Percentiles rank a stretch among this genome's conserved stretches.
Conservation (phyloP, 2,797 vertebrate species). For the Loriculus beryllinus region DNA sequence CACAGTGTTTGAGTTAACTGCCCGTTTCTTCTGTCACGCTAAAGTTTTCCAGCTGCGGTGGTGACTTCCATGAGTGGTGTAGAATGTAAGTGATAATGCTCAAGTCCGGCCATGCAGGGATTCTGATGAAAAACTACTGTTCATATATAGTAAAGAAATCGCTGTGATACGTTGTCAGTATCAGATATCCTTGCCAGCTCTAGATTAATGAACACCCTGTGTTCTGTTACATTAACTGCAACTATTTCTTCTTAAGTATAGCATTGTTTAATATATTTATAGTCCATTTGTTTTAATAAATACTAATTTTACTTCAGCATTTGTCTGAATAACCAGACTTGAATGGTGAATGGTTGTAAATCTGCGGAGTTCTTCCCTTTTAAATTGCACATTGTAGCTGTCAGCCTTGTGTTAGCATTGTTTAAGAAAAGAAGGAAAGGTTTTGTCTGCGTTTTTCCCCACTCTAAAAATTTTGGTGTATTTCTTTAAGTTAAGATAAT, state of each 20-base stretch:
- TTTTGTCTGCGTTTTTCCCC: rapidly evolving
- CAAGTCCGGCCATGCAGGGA: neutral
- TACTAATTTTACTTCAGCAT: neutral
- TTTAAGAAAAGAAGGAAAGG: neutral
- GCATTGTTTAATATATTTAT: constrained; percentile 8
- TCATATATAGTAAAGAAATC: neutral
- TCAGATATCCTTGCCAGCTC: neutral
- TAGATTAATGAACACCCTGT: neutral
- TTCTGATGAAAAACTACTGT: neutral
- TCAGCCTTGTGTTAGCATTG: neutral
- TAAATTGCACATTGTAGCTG: neutral
- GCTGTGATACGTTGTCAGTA: neutral
- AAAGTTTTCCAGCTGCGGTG: neutral
- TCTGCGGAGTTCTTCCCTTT: neutral
- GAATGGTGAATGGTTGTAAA: neutral
- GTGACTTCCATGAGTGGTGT: neutral
- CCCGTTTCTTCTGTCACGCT: neutral
- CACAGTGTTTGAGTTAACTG: neutral
- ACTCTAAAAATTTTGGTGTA: neutral
- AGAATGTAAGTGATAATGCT: neutral
- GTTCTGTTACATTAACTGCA: neutral
- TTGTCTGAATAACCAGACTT: neutral
- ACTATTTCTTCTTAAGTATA: neutral
- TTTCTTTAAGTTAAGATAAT: neutral
- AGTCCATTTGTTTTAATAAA: constrained; percentile 8